These are phyloP conservation scores for Tiliqua scincoides DNA, from an alignment of 2,113 vertebrate species.

Conservation along the genomic window DNA sequence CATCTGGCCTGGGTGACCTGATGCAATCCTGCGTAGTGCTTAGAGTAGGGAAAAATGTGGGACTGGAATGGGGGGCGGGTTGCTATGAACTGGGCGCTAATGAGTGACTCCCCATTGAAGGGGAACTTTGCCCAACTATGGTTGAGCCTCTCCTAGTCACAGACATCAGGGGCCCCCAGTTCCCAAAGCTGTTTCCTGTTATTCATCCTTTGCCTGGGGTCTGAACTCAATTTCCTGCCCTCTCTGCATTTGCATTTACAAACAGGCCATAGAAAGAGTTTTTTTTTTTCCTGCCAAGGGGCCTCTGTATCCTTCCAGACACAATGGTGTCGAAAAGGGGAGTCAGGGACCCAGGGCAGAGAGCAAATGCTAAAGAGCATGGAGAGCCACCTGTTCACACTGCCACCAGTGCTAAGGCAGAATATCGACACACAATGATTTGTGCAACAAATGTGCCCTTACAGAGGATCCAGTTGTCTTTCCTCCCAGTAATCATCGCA, in stretches of 20 bases:
- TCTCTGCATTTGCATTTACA: not conserved
- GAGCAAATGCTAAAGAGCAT: not conserved
- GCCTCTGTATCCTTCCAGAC: not conserved
- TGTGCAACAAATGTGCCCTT: not conserved
- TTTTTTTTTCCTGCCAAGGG: not conserved
- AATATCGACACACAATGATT: too few relatives aligned
- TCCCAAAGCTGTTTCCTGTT: slow-evolving; percentile 28
- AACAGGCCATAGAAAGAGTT: not conserved
- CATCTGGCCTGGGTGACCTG: not conserved
- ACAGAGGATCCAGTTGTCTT: not conserved
- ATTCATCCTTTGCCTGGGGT: not conserved
- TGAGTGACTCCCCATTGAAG: not conserved
- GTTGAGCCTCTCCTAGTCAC: too few relatives aligned
- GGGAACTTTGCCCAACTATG: not conserved
- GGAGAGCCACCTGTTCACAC: not conserved
- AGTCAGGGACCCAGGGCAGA: not conserved
- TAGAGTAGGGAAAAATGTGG: not conserved
- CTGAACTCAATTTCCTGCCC: slow-evolving; percentile 22
- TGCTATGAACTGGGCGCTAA: not conserved
- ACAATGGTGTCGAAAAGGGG: not conserved
- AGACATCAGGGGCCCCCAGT: not conserved
- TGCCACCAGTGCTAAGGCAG: too few relatives aligned
- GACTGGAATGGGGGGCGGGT: not conserved
- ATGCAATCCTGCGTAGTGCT: not conserved
- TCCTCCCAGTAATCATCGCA: not conserved